Evolutionary conservation across 2,113 vertebrate genomes (phyloP), one percentile per base, ranked within the genome.

Genomic region (Seriola aureovittata): DNA sequence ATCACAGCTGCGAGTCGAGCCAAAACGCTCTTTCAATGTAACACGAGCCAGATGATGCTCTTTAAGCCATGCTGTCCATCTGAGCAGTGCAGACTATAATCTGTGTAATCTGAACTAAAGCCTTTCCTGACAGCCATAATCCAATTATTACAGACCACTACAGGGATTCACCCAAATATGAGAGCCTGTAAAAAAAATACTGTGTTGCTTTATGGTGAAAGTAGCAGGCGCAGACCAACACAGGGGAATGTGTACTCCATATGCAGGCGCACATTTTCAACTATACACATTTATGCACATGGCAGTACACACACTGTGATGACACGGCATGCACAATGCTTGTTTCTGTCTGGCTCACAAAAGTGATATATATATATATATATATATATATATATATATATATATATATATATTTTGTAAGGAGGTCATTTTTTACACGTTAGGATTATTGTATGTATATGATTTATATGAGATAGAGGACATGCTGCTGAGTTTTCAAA

Each of bases 71-170:
- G 42, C 78, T 82, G 89, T 85, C 89, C 85, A 88, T 90, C 80
- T 85, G 81, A 90, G 87, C 64, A 54, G 77, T 52, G 88, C 76
- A 68, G 57, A 86, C 87, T 75, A 66, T 88, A 91, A 93, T 93
- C 91, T 88, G 74, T 84, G 76, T 94, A 93, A 95, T 93, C 94
- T 93, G 86, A 93, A 93, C 78, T 89, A 88, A 93, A 94, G 81
- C 90, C 81, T 72, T 80, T 73, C 66, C 80, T 75, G 87, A 83
- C 87, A 86, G 85, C 68, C 68, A n/a, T 91, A 94, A 94, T 92
- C 92, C 92, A 93, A 91, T 94, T 92, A 93, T 72, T 75, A 80
- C 71, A 84, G 71, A 79, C 72, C 82, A 74, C 74, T 34, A 75
- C 71, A 80, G 85, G 76, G 74, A 85, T 74, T 87, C 63, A 66